These are phyloP conservation scores for Chanos chanos DNA, from an alignment of 2,797 vertebrate genomes.

Conservation along the genomic window DNA sequence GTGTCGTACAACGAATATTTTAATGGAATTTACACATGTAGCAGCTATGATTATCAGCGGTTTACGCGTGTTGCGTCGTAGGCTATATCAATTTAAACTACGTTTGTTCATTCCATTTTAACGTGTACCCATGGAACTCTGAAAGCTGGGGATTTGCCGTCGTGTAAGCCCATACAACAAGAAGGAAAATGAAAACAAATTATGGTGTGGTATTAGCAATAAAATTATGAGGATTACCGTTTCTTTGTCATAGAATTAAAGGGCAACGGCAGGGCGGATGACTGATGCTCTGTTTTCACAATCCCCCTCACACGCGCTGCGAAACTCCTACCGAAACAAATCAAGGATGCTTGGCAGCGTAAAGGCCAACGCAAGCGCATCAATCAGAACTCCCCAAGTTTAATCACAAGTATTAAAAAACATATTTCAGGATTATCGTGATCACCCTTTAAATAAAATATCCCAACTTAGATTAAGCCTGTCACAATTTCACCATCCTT, in stretches of 20 bases:
- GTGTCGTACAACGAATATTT: no score
- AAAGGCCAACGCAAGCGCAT: conserved; percentile 6
- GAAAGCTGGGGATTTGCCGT: background rate
- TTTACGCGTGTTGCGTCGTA: no score
- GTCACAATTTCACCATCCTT: conserved; percentile 72
- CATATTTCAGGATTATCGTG: conserved; percentile 36
- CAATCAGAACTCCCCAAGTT: conserved; percentile 37
- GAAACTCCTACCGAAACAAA: conserved; percentile 1
- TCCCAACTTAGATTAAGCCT: conserved; percentile 61
- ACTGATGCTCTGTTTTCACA: conserved; percentile 18
- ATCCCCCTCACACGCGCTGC: conserved; percentile 14
- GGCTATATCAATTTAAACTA: no score
- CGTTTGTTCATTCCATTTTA: no score
- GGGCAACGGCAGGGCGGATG: conserved; percentile 5
- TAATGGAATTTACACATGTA: no score
- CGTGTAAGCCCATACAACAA: conserved; percentile 10
- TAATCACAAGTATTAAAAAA: conserved; percentile 44
- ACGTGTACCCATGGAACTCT: background rate
- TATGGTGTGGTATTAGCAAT: conserved; percentile 24
- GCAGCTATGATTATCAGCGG: no score
- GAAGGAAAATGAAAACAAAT: conserved; percentile 4
- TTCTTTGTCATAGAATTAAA: conserved; percentile 26
- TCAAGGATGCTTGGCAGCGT: background rate
- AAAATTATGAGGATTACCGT: conserved; percentile 32
- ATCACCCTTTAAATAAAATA: conserved; percentile 43